Evolutionary conservation across 1,140 invertebrate genomes (phyloP).

Genomic region (Eumaeus atala): DNA sequence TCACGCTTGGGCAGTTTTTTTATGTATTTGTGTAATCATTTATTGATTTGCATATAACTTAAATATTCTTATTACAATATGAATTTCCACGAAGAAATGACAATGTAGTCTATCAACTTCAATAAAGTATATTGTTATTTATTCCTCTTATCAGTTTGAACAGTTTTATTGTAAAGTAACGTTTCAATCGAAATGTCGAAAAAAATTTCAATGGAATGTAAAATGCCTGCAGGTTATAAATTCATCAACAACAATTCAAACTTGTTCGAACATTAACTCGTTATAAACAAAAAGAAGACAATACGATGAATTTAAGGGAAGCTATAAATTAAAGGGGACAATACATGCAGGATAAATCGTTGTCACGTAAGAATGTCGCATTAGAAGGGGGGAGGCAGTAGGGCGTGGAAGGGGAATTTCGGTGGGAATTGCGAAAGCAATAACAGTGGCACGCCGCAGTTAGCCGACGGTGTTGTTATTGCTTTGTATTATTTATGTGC

Average conservation of each 20-base stretch:
- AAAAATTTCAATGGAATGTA: too few species aligned
- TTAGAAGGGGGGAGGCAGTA: constrained; percentile 34
- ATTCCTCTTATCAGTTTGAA: too few species aligned
- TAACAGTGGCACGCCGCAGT: constrained; percentile 54
- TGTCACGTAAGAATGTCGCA: constrained; percentile 67
- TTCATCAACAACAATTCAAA: not conserved
- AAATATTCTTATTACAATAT: too few species aligned
- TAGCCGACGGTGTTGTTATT: constrained; percentile 49
- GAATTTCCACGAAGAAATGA: too few species aligned
- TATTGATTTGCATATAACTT: too few species aligned
- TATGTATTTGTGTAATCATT: too few species aligned
- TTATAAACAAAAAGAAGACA: constrained; percentile 16
- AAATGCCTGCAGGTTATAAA: too few species aligned
- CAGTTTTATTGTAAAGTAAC: too few species aligned
- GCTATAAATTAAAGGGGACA: constrained; percentile 56
- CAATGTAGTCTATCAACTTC: too few species aligned
- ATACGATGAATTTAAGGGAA: constrained; percentile 45
- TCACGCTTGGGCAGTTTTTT: too few species aligned
- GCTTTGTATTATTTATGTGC: constrained; percentile 63
- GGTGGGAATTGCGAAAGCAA: constrained; percentile 39
- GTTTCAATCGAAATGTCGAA: too few species aligned
- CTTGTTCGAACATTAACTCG: not conserved
- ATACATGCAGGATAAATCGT: constrained; percentile 66
- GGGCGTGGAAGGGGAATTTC: constrained; percentile 17
- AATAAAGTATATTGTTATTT: too few species aligned